phyloP scores from a whole-genome alignment of 1,140 invertebrate genomes.

The Hypsibius dujardini region DNA sequence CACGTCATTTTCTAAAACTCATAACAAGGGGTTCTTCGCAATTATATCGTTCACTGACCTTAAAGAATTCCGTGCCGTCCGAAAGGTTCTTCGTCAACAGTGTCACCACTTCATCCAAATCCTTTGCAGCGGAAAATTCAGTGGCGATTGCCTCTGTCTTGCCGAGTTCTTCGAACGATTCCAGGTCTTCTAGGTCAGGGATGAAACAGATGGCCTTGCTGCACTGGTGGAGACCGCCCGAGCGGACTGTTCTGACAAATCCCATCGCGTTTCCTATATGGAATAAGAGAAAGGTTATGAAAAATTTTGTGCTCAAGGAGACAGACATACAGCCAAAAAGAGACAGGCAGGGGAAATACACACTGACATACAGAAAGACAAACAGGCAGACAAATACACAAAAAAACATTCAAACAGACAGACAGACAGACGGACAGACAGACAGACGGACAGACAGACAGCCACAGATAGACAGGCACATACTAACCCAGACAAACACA shows the following conservation, averaged over 20 bases:
- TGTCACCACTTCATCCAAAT: slow-evolving; percentile 55
- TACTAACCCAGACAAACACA: too few relatives aligned
- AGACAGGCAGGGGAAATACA: too few relatives aligned
- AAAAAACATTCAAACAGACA: too few relatives aligned
- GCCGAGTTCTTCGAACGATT: slow-evolving; percentile 42
- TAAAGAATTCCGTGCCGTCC: slow-evolving; percentile 85
- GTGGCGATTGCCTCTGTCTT: slow-evolving; percentile 30
- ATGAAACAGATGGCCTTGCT: slow-evolving; percentile 75
- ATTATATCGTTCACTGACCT: slow-evolving; percentile 34
- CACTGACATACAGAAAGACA: too few relatives aligned
- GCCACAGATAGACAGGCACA: too few relatives aligned
- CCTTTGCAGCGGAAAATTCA: slow-evolving; percentile 40
- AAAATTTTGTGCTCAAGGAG: too few relatives aligned
- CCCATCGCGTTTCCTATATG: slow-evolving; percentile 72
- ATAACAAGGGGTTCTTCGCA: too few relatives aligned
- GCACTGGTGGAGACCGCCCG: slow-evolving; percentile 76
- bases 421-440: too few relatives aligned
- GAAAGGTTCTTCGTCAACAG: slow-evolving; percentile 68
- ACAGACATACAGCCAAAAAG: too few relatives aligned
- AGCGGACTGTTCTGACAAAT: slow-evolving; percentile 79
- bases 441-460: too few relatives aligned
- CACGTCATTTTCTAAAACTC: too few relatives aligned
- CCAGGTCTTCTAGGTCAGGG: slow-evolving; percentile 55
- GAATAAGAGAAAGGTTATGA: slow-evolving; percentile 16
- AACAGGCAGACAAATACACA: too few relatives aligned